Conservation (phyloP, 2,797 vertebrate species). For the Danio choprae region DNA sequence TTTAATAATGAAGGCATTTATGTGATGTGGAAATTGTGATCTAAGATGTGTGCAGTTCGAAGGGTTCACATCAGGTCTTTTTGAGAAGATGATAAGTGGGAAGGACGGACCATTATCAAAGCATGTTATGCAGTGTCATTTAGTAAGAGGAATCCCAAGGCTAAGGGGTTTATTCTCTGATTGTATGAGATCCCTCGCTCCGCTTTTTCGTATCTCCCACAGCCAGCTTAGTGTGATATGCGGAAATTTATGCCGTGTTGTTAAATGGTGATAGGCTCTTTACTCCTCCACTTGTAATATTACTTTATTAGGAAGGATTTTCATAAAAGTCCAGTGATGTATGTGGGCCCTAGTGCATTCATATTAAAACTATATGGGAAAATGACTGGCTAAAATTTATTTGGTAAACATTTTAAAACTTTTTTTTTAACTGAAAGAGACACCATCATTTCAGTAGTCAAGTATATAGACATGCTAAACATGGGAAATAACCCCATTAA, state of each 20-base stretch:
- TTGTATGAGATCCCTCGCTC: conserved; percentile 8
- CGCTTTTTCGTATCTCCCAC: conserved; percentile 5
- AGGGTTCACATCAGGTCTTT: conserved; percentile 36
- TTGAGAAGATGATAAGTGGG: conserved; percentile 24
- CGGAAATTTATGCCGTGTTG: conserved; percentile 27
- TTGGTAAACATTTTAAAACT: neutral
- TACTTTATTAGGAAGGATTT: neutral
- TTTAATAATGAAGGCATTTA: conserved; percentile 34
- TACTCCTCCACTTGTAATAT: conserved; percentile 23
- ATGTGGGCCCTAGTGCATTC: neutral
- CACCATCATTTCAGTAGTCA: neutral
- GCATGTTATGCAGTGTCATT: conserved; percentile 25
- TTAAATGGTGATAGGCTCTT: conserved; percentile 19
- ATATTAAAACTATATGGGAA: neutral
- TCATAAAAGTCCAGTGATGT: neutral
- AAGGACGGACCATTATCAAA: conserved; percentile 41
- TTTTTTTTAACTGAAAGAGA: neutral
- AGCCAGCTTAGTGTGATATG: conserved; percentile 23
- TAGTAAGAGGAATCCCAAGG: conserved; percentile 17
- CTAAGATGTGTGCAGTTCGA: conserved; percentile 23
- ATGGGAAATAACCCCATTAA: neutral
- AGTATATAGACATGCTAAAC: neutral
- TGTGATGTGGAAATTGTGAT: conserved; percentile 41
- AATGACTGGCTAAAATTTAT: neutral
- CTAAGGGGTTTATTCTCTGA: conserved; percentile 36